Evolutionary conservation across 2,888 invertebrate genomes (phyloP).

Genomic region (Caenorhabditis angaria): DNA sequence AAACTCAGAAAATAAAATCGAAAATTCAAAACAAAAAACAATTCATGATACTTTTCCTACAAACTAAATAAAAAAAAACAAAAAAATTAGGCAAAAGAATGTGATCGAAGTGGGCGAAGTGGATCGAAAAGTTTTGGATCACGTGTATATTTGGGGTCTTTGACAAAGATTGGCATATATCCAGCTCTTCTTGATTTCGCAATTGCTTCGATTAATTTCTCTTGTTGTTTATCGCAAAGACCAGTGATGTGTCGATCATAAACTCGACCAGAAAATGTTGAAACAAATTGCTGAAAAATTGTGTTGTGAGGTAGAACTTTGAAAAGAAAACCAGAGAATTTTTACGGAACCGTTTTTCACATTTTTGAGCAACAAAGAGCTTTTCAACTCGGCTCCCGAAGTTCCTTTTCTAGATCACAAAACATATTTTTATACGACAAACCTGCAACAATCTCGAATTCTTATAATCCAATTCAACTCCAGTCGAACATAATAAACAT

Average conservation of each 20-base stretch:
- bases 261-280: slow-evolving; percentile 89
- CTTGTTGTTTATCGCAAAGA: slow-evolving; percentile 78
- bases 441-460: slow-evolving; percentile 83
- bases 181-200: slow-evolving; percentile 73
- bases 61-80: slow-evolving; percentile 16
- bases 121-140: slow-evolving; percentile 92
- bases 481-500: slow-evolving; percentile 65
- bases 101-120: slow-evolving; percentile 78
- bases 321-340: no score
- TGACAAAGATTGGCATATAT: slow-evolving; percentile 83
- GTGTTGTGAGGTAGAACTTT: no score
- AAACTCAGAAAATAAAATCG: neutral
- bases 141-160: slow-evolving; percentile 82
- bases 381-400: neutral
- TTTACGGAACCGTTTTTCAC: neutral
- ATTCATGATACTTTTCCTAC: slow-evolving; percentile 10
- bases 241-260: slow-evolving; percentile 94
- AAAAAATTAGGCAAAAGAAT: slow-evolving; percentile 64
- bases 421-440: neutral
- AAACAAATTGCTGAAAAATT: slow-evolving; percentile 80
- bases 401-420: neutral
- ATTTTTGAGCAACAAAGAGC: neutral
- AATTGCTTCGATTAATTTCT: slow-evolving; percentile 47
- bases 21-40: slow-evolving; percentile 10
- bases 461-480: slow-evolving; percentile 72